Conservation (phyloP, 2,888 invertebrate genomes). For the Chirona hameri region DNA sequence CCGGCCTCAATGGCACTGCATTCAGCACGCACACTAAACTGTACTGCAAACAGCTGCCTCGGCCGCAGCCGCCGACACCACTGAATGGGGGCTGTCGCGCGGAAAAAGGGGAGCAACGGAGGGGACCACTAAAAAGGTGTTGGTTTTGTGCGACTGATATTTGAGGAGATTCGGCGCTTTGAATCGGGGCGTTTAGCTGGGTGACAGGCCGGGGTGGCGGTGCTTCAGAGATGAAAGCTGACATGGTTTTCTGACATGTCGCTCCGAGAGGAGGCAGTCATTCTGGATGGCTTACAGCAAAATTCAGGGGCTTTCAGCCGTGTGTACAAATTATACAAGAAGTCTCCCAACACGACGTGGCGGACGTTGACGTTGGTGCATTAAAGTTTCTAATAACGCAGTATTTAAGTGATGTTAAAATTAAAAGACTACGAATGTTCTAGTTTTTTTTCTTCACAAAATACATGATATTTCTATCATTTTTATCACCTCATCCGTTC, state of each 20-base stretch:
- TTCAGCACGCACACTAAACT: not conserved
- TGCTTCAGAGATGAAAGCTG: not conserved
- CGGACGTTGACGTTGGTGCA: too few relatives aligned
- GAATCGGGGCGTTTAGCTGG: not conserved
- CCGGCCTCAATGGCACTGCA: not conserved
- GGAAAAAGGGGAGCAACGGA: not conserved
- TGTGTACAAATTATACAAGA: too few relatives aligned
- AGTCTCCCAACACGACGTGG: too few relatives aligned
- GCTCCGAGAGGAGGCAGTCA: not conserved
- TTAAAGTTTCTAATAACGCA: too few relatives aligned
- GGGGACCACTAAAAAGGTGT: not conserved
- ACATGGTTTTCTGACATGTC: not conserved
- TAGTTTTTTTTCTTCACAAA: too few relatives aligned
- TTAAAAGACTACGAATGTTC: too few relatives aligned
- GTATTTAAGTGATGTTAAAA: too few relatives aligned
- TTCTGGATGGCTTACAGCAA: too few relatives aligned
- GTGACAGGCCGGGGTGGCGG: not conserved
- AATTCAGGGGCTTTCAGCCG: too few relatives aligned
- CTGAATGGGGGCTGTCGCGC: slow-evolving; percentile 2
- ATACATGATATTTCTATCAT: too few relatives aligned
- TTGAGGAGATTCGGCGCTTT: not conserved
- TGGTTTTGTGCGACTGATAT: slow-evolving; percentile 2
- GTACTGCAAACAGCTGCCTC: not conserved
- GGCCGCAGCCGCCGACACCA: not conserved
- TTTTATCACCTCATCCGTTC: too few relatives aligned